Conservation (phyloP, 2,113 vertebrate genomes). For the Mustelus asterias region DNA sequence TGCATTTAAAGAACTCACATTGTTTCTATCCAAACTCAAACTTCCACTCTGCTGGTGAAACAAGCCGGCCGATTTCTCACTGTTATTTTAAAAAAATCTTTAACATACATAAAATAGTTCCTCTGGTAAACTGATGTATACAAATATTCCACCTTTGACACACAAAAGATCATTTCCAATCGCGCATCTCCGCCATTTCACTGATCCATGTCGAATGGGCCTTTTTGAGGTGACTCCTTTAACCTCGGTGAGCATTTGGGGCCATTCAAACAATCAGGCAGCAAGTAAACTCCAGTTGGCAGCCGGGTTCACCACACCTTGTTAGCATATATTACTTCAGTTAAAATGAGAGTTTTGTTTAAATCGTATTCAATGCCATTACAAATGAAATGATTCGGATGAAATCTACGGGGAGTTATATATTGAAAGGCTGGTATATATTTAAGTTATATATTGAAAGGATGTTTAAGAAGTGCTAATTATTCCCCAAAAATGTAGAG, state of each 20-base stretch:
- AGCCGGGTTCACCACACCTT: neutral
- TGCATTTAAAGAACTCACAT: neutral
- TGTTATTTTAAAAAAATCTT: neutral
- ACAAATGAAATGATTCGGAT: neutral
- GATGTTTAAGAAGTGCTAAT: neutral
- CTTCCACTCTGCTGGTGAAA: neutral
- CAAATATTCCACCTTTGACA: neutral
- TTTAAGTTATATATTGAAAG: neutral
- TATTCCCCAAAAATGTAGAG: neutral
- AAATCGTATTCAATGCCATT: neutral
- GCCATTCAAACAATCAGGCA: neutral
- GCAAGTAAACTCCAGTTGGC: neutral
- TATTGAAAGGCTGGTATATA: neutral
- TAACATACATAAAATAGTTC: neutral
- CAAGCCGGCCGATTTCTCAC: too few relatives aligned
- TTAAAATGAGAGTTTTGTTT: neutral
- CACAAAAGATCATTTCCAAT: neutral
- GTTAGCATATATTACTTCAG: neutral
- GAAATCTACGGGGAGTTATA: neutral
- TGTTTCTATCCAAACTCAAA: too few relatives aligned
- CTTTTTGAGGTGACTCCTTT: neutral
- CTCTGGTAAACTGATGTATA: neutral
- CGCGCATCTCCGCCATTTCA: neutral
- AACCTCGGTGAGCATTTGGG: neutral
- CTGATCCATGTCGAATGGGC: neutral